Evolutionary conservation across 2,797 vertebrate genomes (phyloP).

Genomic region (Melopsittacus undulatus): DNA sequence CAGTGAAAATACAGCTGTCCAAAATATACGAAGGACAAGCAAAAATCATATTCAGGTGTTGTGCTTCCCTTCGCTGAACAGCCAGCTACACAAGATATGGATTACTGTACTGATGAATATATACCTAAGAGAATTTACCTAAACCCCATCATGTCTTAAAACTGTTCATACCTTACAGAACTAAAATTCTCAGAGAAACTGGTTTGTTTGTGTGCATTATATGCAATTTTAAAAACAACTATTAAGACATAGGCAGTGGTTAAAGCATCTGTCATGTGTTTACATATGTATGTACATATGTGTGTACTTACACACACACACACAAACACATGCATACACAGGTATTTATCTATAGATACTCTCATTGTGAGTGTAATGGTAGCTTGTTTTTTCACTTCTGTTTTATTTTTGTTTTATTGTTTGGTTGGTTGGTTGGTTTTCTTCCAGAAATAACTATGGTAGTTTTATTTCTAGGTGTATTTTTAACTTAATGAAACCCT

Average conservation of each 20-base stretch:
- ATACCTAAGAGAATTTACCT: not conserved
- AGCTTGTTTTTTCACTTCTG: not conserved
- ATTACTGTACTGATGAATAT: not conserved
- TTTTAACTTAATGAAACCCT: not conserved
- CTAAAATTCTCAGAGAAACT: not conserved
- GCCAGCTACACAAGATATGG: not conserved
- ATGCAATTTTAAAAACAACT: not conserved
- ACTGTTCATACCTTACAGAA: not conserved
- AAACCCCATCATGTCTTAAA: not conserved
- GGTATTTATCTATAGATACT: not conserved
- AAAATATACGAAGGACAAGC: not conserved
- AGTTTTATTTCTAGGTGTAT: not conserved
- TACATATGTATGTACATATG: not conserved
- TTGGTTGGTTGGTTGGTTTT: not conserved
- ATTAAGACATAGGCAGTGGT: not conserved
- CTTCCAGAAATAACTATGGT: not conserved
- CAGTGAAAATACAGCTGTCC: not conserved
- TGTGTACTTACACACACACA: not conserved
- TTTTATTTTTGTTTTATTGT: not conserved
- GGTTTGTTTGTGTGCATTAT: not conserved
- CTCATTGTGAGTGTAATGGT: not conserved
- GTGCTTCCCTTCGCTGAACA: not conserved
- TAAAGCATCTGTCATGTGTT: not conserved
- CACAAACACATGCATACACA: fast-evolving
- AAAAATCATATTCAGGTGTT: not conserved